Evolutionary conservation across 2,113 vertebrate species (phyloP).

Genomic region (Triplophysa tibetana): DNA sequence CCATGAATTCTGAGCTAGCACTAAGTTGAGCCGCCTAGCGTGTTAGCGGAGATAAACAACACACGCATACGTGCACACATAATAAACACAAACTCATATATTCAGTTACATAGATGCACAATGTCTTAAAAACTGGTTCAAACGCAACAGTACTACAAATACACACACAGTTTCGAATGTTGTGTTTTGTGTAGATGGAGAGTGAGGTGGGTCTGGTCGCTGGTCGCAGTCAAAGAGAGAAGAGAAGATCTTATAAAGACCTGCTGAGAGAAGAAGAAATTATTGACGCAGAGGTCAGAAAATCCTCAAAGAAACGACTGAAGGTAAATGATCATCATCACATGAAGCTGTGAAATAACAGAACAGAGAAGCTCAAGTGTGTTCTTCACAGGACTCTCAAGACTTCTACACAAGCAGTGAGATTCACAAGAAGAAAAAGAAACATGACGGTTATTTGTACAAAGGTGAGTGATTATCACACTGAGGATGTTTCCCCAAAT

Average conservation of each 20-base stretch:
- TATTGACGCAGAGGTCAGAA: constrained; percentile 78
- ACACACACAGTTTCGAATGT: background rate
- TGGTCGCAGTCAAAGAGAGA: constrained; percentile 78
- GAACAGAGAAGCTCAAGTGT: background rate
- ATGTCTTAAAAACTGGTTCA: no score
- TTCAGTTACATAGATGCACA: no score
- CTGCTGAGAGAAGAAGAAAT: constrained; percentile 78
- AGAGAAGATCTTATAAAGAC: constrained; percentile 78
- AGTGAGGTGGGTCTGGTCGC: constrained; percentile 71
- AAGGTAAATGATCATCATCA: constrained; percentile 57
- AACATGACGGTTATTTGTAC: constrained; percentile 81
- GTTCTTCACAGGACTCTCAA: constrained; percentile 81
- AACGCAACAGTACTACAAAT: background rate
- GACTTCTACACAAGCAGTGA: constrained; percentile 80
- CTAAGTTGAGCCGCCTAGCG: background rate
- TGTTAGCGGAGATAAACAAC: constrained; percentile 17
- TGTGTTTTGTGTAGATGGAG: constrained; percentile 49
- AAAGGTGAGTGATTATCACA: constrained; percentile 69
- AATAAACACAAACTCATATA: background rate
- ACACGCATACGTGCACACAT: background rate
- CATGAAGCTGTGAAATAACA: background rate
- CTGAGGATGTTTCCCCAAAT: background rate
- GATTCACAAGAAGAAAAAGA: constrained; percentile 91
- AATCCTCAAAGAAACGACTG: constrained; percentile 69
- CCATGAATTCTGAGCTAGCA: background rate